Base-by-base conservation (phyloP, 2,797 vertebrate genomes). In the Coracias cyanogaster region DNA sequence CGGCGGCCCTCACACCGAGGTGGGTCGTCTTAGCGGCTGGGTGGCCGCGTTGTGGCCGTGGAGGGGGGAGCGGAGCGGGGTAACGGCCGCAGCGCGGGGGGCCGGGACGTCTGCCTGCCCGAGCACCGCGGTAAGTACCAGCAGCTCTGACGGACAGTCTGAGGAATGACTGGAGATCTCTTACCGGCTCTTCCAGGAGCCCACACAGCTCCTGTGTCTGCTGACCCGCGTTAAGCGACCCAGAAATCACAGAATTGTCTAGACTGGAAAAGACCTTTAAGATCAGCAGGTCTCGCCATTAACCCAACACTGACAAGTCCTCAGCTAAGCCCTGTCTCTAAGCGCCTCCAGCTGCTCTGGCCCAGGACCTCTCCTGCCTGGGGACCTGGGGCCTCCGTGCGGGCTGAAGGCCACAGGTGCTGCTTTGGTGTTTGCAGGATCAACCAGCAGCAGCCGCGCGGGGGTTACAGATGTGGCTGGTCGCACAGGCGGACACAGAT, bases 101-200 rank as follows among this genome's bases (percentile, higher is more conserved):
- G 28, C 37, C 35, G 6, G 14, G 33, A 2, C 5, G 1, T 9
- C 43, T 35, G 19, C 48, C 60, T 9, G 22, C 48, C n/a, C 5
- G 17, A 45, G 5, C 7, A 3, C 10, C n/a, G 14, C 3, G 51
- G 64, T 28, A 7, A 22, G 8, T 18, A 15, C 22, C 12, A 8
- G 25, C 7, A 20, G 29, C 7, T 28, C 8, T 22, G 10, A 0
- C 1, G 12, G 12, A 10, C 26, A 46, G 17, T 4, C 39, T n/a
- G 54, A 19, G 21, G 21, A 41, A 61, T 13, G 20, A 5, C 3
- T 17, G 43, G n/a, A 49, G 29, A 17, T 14, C 12, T 29, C 35
- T 26, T 29, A 4, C 2, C 17, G 37, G 10, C 31, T 39, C 12
- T 46, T 45, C 21, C 13, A 15, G 46, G 33, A 37, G 25, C 46